A percentile compares a stretch with the other conserved stretches of the same genome.
These are phyloP conservation scores for Cydia fagiglandana DNA, from an alignment of 1,140 invertebrate species.

Conservation along the genomic window DNA sequence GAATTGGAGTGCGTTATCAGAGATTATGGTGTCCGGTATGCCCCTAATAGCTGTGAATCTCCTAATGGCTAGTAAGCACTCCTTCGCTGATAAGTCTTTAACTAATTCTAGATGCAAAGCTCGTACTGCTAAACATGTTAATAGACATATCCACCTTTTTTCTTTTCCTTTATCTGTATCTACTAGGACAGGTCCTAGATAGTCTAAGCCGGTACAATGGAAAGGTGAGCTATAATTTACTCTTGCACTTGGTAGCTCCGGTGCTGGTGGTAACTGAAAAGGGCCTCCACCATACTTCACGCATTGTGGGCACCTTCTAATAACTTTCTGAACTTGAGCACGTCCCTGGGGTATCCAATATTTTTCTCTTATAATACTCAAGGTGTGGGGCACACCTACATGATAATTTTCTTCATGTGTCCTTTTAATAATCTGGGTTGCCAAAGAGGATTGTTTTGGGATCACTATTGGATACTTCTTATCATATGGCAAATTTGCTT, in stretches of 20 bases:
- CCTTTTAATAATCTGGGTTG: slow-evolving; percentile 4
- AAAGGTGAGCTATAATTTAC: slow-evolving; percentile 29
- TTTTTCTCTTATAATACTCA: slow-evolving; percentile 28
- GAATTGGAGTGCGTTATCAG: slow-evolving; percentile 33
- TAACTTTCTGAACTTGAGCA: slow-evolving; percentile 24
- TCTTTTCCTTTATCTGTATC: slow-evolving; percentile 10
- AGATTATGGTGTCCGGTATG: slow-evolving; percentile 54
- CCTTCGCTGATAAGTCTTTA: slow-evolving; percentile 45
- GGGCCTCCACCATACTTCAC: slow-evolving; percentile 32
- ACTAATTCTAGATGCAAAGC: slow-evolving; percentile 58
- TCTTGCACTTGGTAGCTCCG: slow-evolving; percentile 28
- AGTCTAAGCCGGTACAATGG: slow-evolving; percentile 32
- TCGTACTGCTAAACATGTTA: slow-evolving; percentile 47
- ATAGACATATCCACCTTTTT: slow-evolving; percentile 55
- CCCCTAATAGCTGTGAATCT: slow-evolving; percentile 53
- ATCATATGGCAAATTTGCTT: slow-evolving; percentile 18
- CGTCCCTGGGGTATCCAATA: slow-evolving; percentile 36
- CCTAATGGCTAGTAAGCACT: slow-evolving; percentile 46
- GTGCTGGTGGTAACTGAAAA: slow-evolving; percentile 26
- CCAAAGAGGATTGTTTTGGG: slow-evolving; percentile 22
- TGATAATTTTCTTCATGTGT: slow-evolving; percentile 33
- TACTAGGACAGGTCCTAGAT: slow-evolving; percentile 32
- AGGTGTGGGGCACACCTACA: slow-evolving; percentile 26
- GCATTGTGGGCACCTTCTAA: slow-evolving; percentile 18
- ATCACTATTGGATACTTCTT: slow-evolving; percentile 32